Base-by-base conservation (phyloP, 1,140 invertebrate genomes). In the Trichomalopsis sarcophagae region DNA sequence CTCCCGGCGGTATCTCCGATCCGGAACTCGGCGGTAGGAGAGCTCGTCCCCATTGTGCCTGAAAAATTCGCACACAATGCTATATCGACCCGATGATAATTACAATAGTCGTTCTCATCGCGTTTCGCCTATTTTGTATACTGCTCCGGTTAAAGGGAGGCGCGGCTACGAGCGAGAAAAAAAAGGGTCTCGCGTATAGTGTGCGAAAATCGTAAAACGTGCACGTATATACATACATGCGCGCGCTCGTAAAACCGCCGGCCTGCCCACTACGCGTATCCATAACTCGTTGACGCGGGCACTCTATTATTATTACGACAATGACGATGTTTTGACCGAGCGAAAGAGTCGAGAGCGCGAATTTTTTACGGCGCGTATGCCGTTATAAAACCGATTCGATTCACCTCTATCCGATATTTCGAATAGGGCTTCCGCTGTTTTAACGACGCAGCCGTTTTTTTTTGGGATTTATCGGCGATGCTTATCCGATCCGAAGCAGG, bases 1-100 rank as follows among this genome's bases (percentile, higher is more conserved):
- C 55, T 62, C 55, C 55, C 55, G 55, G 27, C 40, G 71, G 73
- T 33, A 82, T 82, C 81, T 73, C 47, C 14, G 23, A 75, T 68
- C 81, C 82, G 74, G 27, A 74, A 87, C 81, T 84, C 40, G 86
- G 84, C 84, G 50, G 66, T 81, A 81, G 81, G 86, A 40, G 66
- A 40, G 66, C 66, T 40, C 77, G 33, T 47, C 40, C 33, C 68
- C 27, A 73, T 84, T 85, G 82, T 86, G 36, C 71, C 73, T 36
- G 73, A 77, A 33, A 77, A 77, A 83, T 76, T 77, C 82, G 82
- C 82, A 50, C 40, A 83, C 82, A 83, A 83, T 83, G 71, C 68
- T 27, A n/a, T 27, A n/a, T 30, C 23, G 14, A 30, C 17, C 55
- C 80, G 80, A 74, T 82, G 80, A 82, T 82, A 82, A 82, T 82